Evolutionary conservation across 2,888 invertebrate genomes (phyloP), one percentile per base, ranked within the genome.

Genomic region (Habroteleia sp.): DNA sequence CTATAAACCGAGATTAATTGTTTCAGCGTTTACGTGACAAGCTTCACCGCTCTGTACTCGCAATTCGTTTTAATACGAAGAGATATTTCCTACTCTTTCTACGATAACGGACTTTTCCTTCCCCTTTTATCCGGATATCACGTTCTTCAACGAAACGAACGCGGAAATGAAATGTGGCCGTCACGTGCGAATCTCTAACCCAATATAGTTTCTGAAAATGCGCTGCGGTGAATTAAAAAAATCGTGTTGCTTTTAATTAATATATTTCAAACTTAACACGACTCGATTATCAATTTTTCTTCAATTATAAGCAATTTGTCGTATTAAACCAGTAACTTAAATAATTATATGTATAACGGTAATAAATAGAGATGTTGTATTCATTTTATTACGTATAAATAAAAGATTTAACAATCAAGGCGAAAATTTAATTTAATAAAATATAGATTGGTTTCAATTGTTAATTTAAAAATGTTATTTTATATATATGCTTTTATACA

Each of bases 61-160:
- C 54, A 42, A 41, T 56, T 31, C 20, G 25, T 27, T 41, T 31
- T 16, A 31, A 56, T 31, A 31, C 41, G 8, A 27, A 6, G 7
- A 37, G 8, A 39, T 27, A 27, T 29, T 56, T 56, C 23, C 33
- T 10, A 16, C 54, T 56, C 13, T 11, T 27, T 56, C 20, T 13
- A 8, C 16, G 35, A 37, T 50, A 35, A 11, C 35, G 7, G n/a
- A 3, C 1, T 29, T 39, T 39, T 41, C 20, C 20, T 14, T 31
- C 29, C 7, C 8, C 16, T 33, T 44, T 58, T 39, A 5, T 13
- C 14, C 31, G 37, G 52, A 46, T 48, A 39, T 44, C 62, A 29
- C 62, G 44, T 62, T 48, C 48, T 62, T 37, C 11, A 27, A 37
- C 29, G 29, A 48, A 48, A 48, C 48, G 46, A 48, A 37, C 48